phyloP scores from a whole-genome alignment of 2,113 vertebrate genomes.

The Crotalus helleri region DNA sequence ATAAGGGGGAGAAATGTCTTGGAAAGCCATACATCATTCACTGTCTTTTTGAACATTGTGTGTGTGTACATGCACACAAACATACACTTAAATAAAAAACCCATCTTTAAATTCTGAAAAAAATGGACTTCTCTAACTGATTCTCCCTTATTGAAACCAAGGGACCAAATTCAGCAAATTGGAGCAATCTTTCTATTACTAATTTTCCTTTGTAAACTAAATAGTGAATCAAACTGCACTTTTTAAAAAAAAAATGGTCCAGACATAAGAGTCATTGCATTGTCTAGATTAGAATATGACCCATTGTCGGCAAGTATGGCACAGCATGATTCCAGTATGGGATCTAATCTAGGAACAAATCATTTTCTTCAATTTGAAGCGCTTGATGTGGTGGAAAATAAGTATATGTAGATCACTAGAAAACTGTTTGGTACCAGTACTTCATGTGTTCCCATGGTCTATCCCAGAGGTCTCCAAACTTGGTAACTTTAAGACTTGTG shows the following conservation, averaged over 20 bases:
- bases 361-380: neutral
- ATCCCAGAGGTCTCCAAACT: no score
- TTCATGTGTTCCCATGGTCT: no score
- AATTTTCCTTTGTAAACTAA: slow-evolving; percentile 21
- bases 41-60: slow-evolving; percentile 42
- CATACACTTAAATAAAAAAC: slow-evolving; percentile 41
- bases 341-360: neutral
- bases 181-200: neutral
- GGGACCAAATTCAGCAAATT: slow-evolving; percentile 30
- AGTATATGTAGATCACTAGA: neutral
- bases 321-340: neutral
- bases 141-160: slow-evolving; percentile 26
- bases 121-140: slow-evolving; percentile 3
- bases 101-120: slow-evolving; percentile 46
- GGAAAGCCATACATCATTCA: slow-evolving; percentile 43
- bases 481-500: no score
- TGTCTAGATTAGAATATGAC: neutral
- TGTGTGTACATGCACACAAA: neutral
- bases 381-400: neutral
- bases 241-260: neutral
- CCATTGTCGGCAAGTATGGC: neutral
- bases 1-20: slow-evolving; percentile 36
- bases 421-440: no score
- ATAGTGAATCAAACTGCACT: slow-evolving; percentile 20
- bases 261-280: no score